These are phyloP conservation scores for Augochlora pura DNA, from an alignment of 1,140 invertebrate species.

Conservation along the genomic window DNA sequence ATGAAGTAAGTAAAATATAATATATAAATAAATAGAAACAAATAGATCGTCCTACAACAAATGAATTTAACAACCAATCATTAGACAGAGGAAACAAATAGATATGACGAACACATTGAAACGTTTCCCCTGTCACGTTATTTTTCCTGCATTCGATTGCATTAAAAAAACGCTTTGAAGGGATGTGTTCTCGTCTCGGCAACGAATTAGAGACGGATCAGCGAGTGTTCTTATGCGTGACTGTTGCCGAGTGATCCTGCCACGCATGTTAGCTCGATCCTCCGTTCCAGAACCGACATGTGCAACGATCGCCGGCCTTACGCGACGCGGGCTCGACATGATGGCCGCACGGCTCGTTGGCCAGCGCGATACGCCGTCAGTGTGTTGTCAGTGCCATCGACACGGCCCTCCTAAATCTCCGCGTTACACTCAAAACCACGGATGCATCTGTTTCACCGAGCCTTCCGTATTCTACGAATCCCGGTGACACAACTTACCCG, in stretches of 20 bases:
- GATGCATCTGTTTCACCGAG: constrained; percentile 5
- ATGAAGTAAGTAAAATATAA: too few species aligned
- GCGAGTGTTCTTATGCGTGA: neutral
- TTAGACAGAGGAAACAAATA: too few species aligned
- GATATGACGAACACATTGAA: too few species aligned
- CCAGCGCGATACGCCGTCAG: constrained; percentile 13
- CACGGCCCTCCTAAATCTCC: constrained; percentile 28
- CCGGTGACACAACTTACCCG: neutral
- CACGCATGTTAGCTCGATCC: constrained; percentile 3
- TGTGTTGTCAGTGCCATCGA: constrained; percentile 41
- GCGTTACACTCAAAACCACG: neutral
- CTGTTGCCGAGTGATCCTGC: neutral
- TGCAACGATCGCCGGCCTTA: constrained; percentile 27
- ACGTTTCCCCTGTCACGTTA: too few species aligned
- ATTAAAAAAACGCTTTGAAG: too few species aligned
- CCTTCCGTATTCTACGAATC: too few species aligned
- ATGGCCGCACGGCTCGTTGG: constrained; percentile 31
- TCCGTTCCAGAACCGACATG: neutral
- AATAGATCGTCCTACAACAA: too few species aligned
- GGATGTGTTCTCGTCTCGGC: too few species aligned
- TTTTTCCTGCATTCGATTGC: too few species aligned
- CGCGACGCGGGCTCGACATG: constrained; percentile 24
- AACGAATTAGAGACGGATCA: neutral
- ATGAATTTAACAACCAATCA: too few species aligned
- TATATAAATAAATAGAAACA: too few species aligned